These are phyloP conservation scores for Amphibalanus amphitrite DNA, from an alignment of 1,140 invertebrate species.

Conservation along the genomic window DNA sequence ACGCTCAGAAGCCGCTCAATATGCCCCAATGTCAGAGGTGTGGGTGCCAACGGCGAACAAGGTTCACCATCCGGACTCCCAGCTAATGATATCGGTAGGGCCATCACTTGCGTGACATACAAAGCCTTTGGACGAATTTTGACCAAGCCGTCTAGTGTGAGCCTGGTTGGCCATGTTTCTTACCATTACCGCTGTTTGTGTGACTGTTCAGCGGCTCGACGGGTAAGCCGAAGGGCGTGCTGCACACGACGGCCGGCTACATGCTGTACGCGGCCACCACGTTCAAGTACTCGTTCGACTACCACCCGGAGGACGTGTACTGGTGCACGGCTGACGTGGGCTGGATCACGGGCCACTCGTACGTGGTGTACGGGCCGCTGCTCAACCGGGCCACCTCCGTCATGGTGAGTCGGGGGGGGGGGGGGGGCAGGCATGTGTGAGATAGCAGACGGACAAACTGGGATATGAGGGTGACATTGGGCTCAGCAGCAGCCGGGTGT, in stretches of 20 bases:
- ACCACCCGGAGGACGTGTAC: slow-evolving; percentile 72
- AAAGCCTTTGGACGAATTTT: no score
- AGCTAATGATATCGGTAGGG: no score
- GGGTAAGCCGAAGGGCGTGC: slow-evolving; percentile 90
- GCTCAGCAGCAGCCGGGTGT: no score
- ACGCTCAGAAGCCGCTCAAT: no score
- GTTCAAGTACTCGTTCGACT: slow-evolving; percentile 82
- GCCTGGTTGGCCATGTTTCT: slow-evolving; percentile 4
- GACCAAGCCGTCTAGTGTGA: no score
- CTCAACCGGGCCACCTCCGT: slow-evolving; percentile 85
- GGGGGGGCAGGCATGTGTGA: no score
- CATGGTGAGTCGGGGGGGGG: slow-evolving; percentile 45
- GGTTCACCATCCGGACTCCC: no score
- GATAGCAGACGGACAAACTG: no score
- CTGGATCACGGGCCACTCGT: slow-evolving; percentile 96
- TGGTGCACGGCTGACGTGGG: slow-evolving; percentile 99
- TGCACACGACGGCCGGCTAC: slow-evolving; percentile 87
- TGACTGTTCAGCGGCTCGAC: slow-evolving; percentile 61
- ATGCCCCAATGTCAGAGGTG: no score
- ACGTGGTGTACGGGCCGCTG: slow-evolving; percentile 86
- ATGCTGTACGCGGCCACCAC: slow-evolving; percentile 76
- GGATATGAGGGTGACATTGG: no score
- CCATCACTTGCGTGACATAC: no score
- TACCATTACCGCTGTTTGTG: slow-evolving; percentile 3
- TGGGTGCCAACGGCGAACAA: no score